Conservation (phyloP, 2,797 vertebrate species). For the Urocyon cinereoargenteus region DNA sequence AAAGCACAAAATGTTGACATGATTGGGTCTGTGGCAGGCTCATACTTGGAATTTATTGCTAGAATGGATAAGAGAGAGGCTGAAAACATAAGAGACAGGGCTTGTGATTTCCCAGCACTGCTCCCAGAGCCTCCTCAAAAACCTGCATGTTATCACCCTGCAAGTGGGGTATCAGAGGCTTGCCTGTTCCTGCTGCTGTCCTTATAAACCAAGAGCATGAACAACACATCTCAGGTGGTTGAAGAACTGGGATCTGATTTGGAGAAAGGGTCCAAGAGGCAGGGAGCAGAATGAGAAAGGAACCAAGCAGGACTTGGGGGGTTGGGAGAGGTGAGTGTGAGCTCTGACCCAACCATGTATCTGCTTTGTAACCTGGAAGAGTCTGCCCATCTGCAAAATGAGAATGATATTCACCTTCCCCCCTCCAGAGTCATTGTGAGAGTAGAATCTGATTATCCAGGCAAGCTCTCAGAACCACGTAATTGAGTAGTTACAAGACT, state of each 20-base stretch:
- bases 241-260: background rate
- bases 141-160: accelerated
- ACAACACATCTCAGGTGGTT: background rate
- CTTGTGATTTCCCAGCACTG: background rate
- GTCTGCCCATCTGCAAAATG: background rate
- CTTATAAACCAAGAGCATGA: background rate
- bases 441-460: background rate
- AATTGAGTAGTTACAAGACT: background rate
- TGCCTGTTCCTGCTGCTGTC: background rate
- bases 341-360: background rate
- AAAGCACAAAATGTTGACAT: slow-evolving; percentile 34
- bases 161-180: background rate
- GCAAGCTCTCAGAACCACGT: background rate
- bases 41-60: slow-evolving; percentile 55
- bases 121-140: background rate
- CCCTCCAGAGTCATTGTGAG: background rate
- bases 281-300: background rate
- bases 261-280: background rate
- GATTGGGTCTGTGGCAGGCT: background rate
- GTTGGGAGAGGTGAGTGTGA: background rate
- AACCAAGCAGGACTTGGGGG: background rate
- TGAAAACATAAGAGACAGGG: background rate
- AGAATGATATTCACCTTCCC: background rate
- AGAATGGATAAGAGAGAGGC: slow-evolving; percentile 38
- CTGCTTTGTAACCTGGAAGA: background rate